Evolutionary conservation across 2,797 vertebrate species (phyloP), one percentile per base, ranked within the genome.

Genomic region (Sebastes vulpes): DNA sequence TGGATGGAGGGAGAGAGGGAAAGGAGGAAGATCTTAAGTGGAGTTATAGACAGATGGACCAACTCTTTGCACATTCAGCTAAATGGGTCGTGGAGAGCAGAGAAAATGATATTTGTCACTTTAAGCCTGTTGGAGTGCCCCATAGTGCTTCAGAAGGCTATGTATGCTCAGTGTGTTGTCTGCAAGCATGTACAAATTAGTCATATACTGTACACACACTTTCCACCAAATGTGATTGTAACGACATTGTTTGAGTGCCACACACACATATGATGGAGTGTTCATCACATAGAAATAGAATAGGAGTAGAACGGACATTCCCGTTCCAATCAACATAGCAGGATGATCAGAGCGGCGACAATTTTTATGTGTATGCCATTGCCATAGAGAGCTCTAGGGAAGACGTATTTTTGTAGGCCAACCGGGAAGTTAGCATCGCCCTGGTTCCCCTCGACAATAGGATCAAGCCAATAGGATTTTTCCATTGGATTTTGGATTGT

Each of bases 31-130:
- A 66, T 65, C 67, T 88, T 72, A 79, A 63, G 48, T 81, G 70
- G 74, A 89, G 81, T 86, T 85, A 77, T 68, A 79, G 86, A 91
- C 83, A 87, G 78, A 90, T 82, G 82, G 87, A 85, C 72, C 70
- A 65, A 84, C 48, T 82, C 81, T 57, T 57, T 84, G 70, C 77
- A 20, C 68, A 85, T 29, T 70, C 72, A 85, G 64, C 69, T 81
- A 67, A 89, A 89, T 83, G 80, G 48, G 50, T 77, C 38, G 52
- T 76, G 74, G 78, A 83, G 82, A 72, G 74, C 25, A 68, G 58
- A 65, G 65, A 66, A 86, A 86, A 76, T 74, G 32, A 84, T 54
- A 81, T 82, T 79, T 82, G 79, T 90, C 79, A 79, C 60, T 85
- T 79, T 61, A 71, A 75, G 72, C 53, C 60, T 70, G 50, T 65